Evolutionary conservation across 1,140 invertebrate species (phyloP).

Genomic region (Littorina saxatilis): DNA sequence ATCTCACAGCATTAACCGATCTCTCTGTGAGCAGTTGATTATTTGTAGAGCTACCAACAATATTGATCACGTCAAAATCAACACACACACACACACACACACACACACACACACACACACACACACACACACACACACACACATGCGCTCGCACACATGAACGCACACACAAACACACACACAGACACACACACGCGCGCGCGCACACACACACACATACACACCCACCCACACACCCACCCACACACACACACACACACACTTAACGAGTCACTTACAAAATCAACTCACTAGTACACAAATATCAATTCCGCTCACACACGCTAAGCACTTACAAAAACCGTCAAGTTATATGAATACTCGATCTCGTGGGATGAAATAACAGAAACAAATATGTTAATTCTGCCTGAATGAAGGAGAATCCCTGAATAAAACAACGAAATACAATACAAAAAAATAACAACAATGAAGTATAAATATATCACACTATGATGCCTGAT

Average conservation of each 20-base stretch:
- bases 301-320: background rate
- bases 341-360: too few relatives aligned
- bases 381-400: too few relatives aligned
- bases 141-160: background rate
- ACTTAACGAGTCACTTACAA: background rate
- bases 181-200: conserved; percentile 8
- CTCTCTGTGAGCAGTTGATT: too few relatives aligned
- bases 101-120: background rate
- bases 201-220: background rate
- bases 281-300: background rate
- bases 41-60: too few relatives aligned
- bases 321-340: background rate
- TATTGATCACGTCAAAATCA: too few relatives aligned
- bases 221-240: background rate
- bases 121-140: background rate
- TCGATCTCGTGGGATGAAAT: too few relatives aligned
- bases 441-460: too few relatives aligned
- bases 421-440: too few relatives aligned
- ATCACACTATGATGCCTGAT: too few relatives aligned
- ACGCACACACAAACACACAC: conserved; percentile 10
- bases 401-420: too few relatives aligned
- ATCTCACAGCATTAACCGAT: too few relatives aligned
- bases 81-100: background rate
- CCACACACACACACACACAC: background rate
- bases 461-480: too few relatives aligned